These are phyloP conservation scores for Cynaeus angustus DNA, from an alignment of 2,888 invertebrate genomes.

Conservation along the genomic window DNA sequence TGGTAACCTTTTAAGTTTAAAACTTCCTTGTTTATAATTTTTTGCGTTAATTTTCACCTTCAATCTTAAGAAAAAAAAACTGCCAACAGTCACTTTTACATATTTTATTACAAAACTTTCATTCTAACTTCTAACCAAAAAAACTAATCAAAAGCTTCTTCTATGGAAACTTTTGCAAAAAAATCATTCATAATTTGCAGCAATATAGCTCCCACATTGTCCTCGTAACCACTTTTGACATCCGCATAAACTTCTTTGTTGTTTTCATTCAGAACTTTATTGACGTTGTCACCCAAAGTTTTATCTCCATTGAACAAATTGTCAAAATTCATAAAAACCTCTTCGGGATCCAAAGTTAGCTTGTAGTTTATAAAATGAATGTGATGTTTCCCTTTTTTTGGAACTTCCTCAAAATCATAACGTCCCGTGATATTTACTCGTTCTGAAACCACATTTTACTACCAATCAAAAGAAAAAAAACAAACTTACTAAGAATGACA, in stretches of 20 bases:
- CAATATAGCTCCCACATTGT: constrained; percentile 65
- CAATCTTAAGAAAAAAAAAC: too few species aligned
- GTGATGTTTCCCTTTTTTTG: not conserved
- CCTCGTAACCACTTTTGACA: constrained; percentile 78
- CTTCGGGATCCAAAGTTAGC: constrained; percentile 76
- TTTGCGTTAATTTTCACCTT: too few species aligned
- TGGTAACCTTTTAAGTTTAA: too few species aligned
- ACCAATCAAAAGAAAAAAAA: not conserved
- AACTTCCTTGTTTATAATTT: too few species aligned
- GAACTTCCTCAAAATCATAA: not conserved
- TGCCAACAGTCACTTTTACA: too few species aligned
- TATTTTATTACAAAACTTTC: too few species aligned
- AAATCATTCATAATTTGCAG: not conserved
- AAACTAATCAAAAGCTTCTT: constrained; percentile 28
- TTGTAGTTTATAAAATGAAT: constrained; percentile 1
- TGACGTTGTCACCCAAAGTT: constrained; percentile 52
- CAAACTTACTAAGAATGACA: constrained; percentile 6
- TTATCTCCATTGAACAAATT: constrained; percentile 72
- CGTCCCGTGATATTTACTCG: not conserved
- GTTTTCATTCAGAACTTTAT: constrained; percentile 59
- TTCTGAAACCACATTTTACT: constrained; percentile 13
- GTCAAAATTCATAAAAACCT: constrained; percentile 76
- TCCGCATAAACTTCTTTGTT: constrained; percentile 57
- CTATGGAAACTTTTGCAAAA: constrained; percentile 14
- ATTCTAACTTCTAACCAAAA: too few species aligned